Conservation (phyloP, 1,140 invertebrate genomes). For the Bombus cullumanus region DNA sequence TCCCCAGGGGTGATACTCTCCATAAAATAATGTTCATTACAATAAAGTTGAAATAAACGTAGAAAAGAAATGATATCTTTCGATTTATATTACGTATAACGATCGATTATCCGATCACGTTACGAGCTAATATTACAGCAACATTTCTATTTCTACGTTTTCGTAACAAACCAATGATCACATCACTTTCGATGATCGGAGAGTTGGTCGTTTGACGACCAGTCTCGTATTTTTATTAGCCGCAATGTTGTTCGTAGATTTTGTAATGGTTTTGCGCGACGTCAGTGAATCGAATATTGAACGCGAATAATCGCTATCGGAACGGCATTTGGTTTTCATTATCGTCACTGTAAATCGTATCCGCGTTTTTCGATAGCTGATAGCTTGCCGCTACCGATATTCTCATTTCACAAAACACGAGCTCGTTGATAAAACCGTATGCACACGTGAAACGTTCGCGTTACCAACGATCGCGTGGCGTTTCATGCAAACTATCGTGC, state of each 20-base stretch:
- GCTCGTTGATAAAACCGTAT: constrained; percentile 1
- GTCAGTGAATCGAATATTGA: constrained; percentile 9
- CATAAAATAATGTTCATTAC: no score
- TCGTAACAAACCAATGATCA: neutral
- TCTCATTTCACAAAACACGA: constrained; percentile 19
- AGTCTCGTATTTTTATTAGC: no score
- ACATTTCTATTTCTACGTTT: neutral
- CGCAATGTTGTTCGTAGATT: constrained; percentile 7
- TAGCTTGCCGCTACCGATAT: constrained; percentile 23
- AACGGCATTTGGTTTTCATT: constrained; percentile 36
- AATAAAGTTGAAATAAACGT: no score
- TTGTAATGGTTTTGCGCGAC: constrained; percentile 16
- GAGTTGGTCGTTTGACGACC: neutral
- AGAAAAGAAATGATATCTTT: no score
- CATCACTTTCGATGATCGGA: neutral
- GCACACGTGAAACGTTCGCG: neutral
- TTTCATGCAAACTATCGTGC: neutral
- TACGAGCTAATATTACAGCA: neutral
- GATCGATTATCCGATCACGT: neutral
- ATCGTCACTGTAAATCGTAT: constrained; percentile 34
- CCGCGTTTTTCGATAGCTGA: constrained; percentile 32
- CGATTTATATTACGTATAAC: neutral
- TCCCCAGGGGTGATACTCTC: no score
- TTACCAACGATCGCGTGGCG: no score
- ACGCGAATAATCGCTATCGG: constrained; percentile 25